A percentile compares a stretch with the other conserved stretches of the same genome.
phyloP scores from a whole-genome alignment of 2,113 vertebrate genomes.

The Marmota monax region DNA sequence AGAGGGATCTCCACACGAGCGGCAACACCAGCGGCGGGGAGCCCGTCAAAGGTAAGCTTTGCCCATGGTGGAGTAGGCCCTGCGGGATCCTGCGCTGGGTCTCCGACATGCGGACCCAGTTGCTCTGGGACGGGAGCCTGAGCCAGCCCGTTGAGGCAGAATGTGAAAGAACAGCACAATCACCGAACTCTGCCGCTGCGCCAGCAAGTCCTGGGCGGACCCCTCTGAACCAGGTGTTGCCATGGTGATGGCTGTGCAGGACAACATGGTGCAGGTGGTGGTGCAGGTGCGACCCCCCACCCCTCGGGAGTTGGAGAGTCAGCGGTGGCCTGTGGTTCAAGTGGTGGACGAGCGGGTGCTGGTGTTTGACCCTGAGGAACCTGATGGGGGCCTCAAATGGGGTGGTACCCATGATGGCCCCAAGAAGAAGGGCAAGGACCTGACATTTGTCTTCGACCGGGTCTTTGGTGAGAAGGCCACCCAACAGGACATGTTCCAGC shows the following conservation, averaged over 20 bases:
- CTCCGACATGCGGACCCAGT: not conserved
- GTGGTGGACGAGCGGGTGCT: slow-evolving; percentile 78
- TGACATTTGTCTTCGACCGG: slow-evolving; percentile 86
- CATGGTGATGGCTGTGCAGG: slow-evolving; percentile 72
- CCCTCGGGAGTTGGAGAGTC: slow-evolving; percentile 71
- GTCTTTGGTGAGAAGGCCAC: slow-evolving; percentile 83
- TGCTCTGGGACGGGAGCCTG: not conserved
- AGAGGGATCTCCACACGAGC: not conserved
- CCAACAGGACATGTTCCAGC: slow-evolving; percentile 87
- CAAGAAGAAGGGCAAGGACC: slow-evolving; percentile 79
- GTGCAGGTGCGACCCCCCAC: slow-evolving; percentile 84
- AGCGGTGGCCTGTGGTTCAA: slow-evolving; percentile 54
- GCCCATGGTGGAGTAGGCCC: not conserved
- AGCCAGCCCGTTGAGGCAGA: not conserved
- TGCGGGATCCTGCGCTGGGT: not conserved
- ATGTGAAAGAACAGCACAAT: not conserved
- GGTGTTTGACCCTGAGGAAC: slow-evolving; percentile 83
- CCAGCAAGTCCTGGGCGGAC: not conserved
- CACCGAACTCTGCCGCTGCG: not conserved
- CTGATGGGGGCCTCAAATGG: slow-evolving; percentile 36
- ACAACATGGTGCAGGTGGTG: slow-evolving; percentile 80
- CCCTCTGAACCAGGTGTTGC: not conserved
- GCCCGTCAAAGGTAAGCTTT: slow-evolving; percentile 54
- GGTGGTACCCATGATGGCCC: slow-evolving; percentile 55
- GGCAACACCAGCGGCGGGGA: not conserved